These are phyloP conservation scores for Periophthalmodon schlosseri DNA, from an alignment of 2,113 vertebrate species.

Conservation along the genomic window DNA sequence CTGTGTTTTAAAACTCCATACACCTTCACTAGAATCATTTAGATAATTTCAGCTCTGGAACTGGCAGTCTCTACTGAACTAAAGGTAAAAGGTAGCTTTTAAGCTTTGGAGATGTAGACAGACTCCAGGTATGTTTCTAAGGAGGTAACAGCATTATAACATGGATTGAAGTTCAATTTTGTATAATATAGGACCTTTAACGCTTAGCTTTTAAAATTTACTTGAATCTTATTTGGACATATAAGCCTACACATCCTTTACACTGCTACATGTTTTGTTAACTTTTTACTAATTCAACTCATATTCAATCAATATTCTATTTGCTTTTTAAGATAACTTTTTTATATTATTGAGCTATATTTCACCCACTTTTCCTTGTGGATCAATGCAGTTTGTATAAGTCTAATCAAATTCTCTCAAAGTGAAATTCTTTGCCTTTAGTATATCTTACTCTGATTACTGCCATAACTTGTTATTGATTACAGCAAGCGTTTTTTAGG, in stretches of 20 bases:
- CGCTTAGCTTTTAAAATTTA: background rate
- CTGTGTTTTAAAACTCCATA: no score
- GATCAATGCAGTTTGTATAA: background rate
- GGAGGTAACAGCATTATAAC: no score
- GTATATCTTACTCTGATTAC: background rate
- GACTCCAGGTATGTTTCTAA: no score
- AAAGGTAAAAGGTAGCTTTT: no score
- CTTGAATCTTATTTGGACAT: background rate
- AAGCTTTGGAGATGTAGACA: no score
- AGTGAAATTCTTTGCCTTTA: background rate
- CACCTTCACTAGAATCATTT: no score
- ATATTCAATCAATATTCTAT: background rate
- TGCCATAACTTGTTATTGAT: conserved; percentile 1
- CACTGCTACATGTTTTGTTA: background rate
- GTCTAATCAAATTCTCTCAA: background rate
- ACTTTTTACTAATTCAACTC: background rate
- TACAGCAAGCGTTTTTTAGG: background rate
- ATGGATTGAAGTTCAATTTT: no score
- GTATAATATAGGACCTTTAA: no score
- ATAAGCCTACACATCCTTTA: background rate
- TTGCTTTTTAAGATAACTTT: background rate
- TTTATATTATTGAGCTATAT: background rate
- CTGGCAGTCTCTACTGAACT: no score
- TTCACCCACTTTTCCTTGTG: background rate
- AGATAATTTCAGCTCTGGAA: no score